A percentile compares a stretch with the other conserved stretches of the same genome.
Conservation (phyloP, 2,888 invertebrate species). For the Scotopteryx bipunctaria region DNA sequence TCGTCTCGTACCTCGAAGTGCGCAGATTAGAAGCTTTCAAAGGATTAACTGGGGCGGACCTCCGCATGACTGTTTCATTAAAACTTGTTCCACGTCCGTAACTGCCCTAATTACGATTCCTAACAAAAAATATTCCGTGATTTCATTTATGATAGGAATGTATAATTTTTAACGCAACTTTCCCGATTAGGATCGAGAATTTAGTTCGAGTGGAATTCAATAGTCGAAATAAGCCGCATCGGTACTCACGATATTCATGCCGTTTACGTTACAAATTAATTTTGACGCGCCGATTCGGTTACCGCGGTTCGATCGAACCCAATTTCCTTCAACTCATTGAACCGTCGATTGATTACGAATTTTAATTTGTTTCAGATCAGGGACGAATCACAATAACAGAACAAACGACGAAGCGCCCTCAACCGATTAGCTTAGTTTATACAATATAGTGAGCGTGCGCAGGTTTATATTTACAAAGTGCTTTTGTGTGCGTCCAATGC, state of each 20-base stretch:
- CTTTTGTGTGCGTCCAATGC: constrained; percentile 40
- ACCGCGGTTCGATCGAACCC: constrained; percentile 52
- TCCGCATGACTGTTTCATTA: constrained; percentile 65
- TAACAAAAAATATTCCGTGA: constrained; percentile 59
- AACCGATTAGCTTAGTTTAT: constrained; percentile 57
- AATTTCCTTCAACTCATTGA: constrained; percentile 51
- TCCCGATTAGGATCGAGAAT: constrained; percentile 3
- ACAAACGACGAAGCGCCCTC: constrained; percentile 77
- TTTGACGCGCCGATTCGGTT: constrained; percentile 51
- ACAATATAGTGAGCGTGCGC: constrained; percentile 47
- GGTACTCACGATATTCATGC: constrained; percentile 22
- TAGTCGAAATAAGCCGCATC: constrained; percentile 25
- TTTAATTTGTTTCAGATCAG: constrained; percentile 74
- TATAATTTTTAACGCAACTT: constrained; percentile 36
- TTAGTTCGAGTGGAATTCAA: constrained; percentile 2
- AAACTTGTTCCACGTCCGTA: constrained; percentile 52
- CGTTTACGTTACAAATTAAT: constrained; percentile 50
- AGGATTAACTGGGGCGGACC: constrained; percentile 66
- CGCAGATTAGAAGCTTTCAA: constrained; percentile 66
- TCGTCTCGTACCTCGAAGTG: constrained; percentile 52
- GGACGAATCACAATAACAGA: constrained; percentile 52
- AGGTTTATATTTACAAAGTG: constrained; percentile 26
- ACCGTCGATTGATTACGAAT: constrained; percentile 50
- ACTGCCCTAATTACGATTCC: constrained; percentile 54
- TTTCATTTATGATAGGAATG: constrained; percentile 44